These are phyloP conservation scores for Corythoichthys haematopterus DNA, from an alignment of 2,113 vertebrate genomes.

Conservation along the genomic window DNA sequence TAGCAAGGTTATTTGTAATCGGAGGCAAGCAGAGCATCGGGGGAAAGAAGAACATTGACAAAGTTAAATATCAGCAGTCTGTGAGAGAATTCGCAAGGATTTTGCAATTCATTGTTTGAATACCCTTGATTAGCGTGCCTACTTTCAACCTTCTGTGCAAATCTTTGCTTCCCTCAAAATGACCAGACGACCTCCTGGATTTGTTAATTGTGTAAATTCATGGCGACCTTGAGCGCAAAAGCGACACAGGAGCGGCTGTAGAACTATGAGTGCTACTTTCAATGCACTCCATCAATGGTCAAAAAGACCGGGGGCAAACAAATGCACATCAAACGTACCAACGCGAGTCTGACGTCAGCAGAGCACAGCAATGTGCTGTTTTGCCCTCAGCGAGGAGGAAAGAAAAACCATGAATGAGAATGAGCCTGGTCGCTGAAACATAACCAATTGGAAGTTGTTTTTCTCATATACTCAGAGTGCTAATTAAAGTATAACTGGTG, in stretches of 20 bases:
- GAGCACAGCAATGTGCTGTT: slow-evolving; percentile 31
- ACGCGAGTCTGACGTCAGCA: slow-evolving; percentile 51
- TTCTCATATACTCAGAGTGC: not conserved
- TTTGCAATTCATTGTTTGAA: slow-evolving; percentile 24
- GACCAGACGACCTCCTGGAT: not conserved
- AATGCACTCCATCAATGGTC: slow-evolving; percentile 30
- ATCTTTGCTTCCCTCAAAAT: not conserved
- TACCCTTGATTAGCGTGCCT: not conserved
- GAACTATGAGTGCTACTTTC: slow-evolving; percentile 35
- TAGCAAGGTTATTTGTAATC: slow-evolving; percentile 5
- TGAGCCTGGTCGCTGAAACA: not conserved
- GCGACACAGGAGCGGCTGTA: slow-evolving; percentile 44
- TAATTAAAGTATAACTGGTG: not conserved
- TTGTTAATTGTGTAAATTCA: slow-evolving; percentile 3
- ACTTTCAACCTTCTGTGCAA: not conserved
- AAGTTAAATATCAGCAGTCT: slow-evolving; percentile 2
- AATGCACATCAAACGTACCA: slow-evolving; percentile 52
- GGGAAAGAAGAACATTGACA: not conserved
- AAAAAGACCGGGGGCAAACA: slow-evolving; percentile 36
- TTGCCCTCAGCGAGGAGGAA: slow-evolving; percentile 16
- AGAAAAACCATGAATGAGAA: slow-evolving; percentile 17
- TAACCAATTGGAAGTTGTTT: slow-evolving; percentile 1
- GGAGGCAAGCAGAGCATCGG: not conserved
- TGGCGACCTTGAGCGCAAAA: slow-evolving; percentile 34
- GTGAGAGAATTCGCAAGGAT: not conserved